These are phyloP conservation scores for Cygnus buccinator DNA, from an alignment of 2,113 vertebrate genomes.

Conservation along the genomic window DNA sequence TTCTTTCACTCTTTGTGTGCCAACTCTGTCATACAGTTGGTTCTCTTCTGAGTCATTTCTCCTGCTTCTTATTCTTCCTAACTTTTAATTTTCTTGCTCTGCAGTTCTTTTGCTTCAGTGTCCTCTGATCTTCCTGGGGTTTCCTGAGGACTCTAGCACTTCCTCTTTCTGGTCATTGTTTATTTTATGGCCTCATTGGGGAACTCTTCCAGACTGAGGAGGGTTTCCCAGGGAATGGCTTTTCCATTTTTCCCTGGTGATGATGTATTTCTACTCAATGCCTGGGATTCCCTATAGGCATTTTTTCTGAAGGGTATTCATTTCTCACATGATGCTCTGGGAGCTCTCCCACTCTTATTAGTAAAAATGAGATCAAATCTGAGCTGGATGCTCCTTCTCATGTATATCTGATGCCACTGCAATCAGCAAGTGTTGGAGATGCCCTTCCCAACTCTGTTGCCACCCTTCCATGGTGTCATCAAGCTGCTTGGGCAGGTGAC, in stretches of 20 bases:
- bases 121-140: background rate
- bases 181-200: background rate
- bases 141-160: background rate
- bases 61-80: background rate
- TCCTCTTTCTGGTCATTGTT: background rate
- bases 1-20: background rate
- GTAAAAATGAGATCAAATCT: background rate
- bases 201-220: background rate
- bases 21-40: no score
- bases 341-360: background rate
- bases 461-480: background rate
- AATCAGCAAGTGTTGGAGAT: background rate
- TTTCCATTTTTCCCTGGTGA: background rate
- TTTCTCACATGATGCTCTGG: background rate
- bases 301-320: background rate
- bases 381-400: background rate
- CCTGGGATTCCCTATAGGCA: background rate
- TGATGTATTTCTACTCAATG: background rate
- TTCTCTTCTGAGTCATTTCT: background rate
- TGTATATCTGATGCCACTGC: background rate
- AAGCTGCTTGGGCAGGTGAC: background rate
- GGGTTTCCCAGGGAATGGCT: background rate
- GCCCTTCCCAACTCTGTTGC: background rate
- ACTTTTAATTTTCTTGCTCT: background rate
- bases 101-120: background rate